Evolutionary conservation across 2,797 vertebrate species (phyloP).

Genomic region (Morelia viridis): DNA sequence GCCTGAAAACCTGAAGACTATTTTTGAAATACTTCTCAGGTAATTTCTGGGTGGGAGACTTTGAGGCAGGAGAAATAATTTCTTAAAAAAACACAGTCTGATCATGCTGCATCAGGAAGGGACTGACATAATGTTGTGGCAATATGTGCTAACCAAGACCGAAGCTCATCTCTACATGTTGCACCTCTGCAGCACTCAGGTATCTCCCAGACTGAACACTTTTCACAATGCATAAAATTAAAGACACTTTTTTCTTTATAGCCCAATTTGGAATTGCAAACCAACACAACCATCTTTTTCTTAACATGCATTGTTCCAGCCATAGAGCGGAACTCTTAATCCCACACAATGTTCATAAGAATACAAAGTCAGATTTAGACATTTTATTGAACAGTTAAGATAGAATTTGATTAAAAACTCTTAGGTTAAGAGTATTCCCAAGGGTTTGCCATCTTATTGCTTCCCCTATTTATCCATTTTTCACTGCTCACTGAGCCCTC

Average conservation of each 20-base stretch:
- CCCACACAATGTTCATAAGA: slow-evolving; percentile 18
- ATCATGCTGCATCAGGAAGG: not conserved
- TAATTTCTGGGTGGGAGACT: not conserved
- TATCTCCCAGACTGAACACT: not conserved
- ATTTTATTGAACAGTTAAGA: slow-evolving; percentile 68
- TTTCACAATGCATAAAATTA: slow-evolving; percentile 4
- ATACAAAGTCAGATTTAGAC: slow-evolving; percentile 52
- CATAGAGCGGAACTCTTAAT: slow-evolving; percentile 49
- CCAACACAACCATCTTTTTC: slow-evolving; percentile 26
- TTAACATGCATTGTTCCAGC: slow-evolving; percentile 38
- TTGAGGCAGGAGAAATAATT: not conserved
- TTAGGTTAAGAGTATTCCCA: slow-evolving; percentile 67
- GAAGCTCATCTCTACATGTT: not conserved
- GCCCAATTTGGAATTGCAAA: slow-evolving; percentile 12
- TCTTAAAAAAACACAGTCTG: not conserved
- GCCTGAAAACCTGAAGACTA: not conserved
- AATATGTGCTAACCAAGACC: not conserved
- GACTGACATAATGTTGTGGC: not conserved
- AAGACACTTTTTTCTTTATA: not conserved
- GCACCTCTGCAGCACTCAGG: not conserved
- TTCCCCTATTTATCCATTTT: slow-evolving; percentile 55
- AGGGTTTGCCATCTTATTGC: slow-evolving; percentile 53
- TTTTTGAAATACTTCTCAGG: not conserved
- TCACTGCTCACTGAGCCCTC: slow-evolving; percentile 32
- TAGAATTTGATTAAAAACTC: slow-evolving; percentile 56